Base-by-base conservation (phyloP, 2,888 invertebrate genomes). In the Lasioglossum figueresi region DNA sequence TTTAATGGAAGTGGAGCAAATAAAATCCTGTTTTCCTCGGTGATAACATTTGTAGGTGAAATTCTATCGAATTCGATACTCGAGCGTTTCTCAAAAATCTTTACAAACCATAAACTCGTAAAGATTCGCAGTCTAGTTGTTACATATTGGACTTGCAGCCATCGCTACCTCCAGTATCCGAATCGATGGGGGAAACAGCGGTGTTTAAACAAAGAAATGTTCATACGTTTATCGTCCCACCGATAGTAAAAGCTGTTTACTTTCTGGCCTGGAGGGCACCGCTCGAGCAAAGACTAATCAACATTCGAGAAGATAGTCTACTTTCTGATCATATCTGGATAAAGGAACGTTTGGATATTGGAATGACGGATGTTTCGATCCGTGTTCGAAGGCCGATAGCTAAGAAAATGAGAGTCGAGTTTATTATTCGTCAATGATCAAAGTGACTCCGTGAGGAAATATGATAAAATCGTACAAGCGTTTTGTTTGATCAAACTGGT, bases 401-500 rank as follows among this genome's bases (percentile, higher is more conserved):
- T n/a, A 6, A 16, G 45, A 19, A 8, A 71, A 40, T 23, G 23
- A 23, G 16, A 23, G 34, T 68, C 68, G 68, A 34, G 68, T 68
- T 68, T 68, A 68, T 68, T 68, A 16, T 63, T 31, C 59, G 27
- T 31, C 31, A 59, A 59, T 16, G 59, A 59, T 63, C 59, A 5
- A 63, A 63, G 59, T 16, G 59, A 27, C n/a, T 27, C 59, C 27
- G 10, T 27, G 27, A 27, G 59, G 5, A 27, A n/a, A 16, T 16
- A 59, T 16, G 27, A 31, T 14, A 59, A 59, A 59, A 59, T 31
- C 59, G 45, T n/a, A 31, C 5, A 45, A 27, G 14, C 56, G 16
- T 14, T 71, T 79, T 63, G 72, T 83, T 84, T 10, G 12, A 68
- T 68, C 40, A 52, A 10, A 77, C 4, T 19, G 16, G 43, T 34